Evolutionary conservation across 2,797 vertebrate genomes (phyloP).

Genomic region (Rousettus madagascariensis): DNA sequence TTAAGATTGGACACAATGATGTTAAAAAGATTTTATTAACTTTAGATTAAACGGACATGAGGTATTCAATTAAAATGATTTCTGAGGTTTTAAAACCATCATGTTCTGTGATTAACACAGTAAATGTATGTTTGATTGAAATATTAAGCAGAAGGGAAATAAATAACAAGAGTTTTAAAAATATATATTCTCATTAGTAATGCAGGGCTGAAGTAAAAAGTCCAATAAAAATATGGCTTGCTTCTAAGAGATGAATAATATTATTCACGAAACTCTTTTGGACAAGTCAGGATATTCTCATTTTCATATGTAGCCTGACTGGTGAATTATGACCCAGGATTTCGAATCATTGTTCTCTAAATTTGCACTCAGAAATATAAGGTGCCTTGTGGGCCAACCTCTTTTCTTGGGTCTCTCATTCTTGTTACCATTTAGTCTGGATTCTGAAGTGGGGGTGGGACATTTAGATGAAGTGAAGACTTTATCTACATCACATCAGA

Average conservation of each 20-base stretch:
- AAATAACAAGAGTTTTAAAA: slow-evolving; percentile 77
- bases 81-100: slow-evolving; percentile 78
- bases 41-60: slow-evolving; percentile 73
- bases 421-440: neutral
- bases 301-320: slow-evolving; percentile 79
- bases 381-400: neutral
- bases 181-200: slow-evolving; percentile 79
- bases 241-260: slow-evolving; percentile 79
- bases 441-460: rapidly evolving
- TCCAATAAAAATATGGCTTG: slow-evolving; percentile 81
- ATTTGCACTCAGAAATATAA: slow-evolving; percentile 40
- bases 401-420: neutral
- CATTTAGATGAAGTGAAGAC: neutral
- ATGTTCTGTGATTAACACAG: slow-evolving; percentile 73
- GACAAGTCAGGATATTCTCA: slow-evolving; percentile 76
- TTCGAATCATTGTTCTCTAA: slow-evolving; percentile 70
- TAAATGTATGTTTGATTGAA: slow-evolving; percentile 78
- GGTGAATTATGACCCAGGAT: slow-evolving; percentile 67
- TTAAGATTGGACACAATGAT: slow-evolving; percentile 84
- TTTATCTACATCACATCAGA: neutral
- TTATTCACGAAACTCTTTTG: slow-evolving; percentile 77
- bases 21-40: slow-evolving; percentile 76
- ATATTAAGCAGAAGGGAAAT: slow-evolving; percentile 78
- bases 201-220: slow-evolving; percentile 79
- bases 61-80: slow-evolving; percentile 79